Percentiles rank a stretch among this genome's conserved stretches.
These are phyloP conservation scores for Podargus strigoides DNA, from an alignment of 2,797 vertebrate species.

Conservation along the genomic window DNA sequence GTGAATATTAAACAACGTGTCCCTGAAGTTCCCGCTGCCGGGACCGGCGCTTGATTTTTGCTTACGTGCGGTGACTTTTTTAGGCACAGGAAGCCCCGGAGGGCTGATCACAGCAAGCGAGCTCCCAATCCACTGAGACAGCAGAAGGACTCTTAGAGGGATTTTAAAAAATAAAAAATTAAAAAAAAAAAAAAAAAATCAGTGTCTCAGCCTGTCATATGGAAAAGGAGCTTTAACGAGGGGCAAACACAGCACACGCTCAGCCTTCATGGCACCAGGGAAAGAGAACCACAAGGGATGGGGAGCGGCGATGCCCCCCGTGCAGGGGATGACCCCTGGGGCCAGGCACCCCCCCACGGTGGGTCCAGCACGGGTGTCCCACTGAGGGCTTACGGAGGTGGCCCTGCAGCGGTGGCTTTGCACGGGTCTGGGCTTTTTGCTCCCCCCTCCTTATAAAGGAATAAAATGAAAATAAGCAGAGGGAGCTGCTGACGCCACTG, in stretches of 20 bases:
- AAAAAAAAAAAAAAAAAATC: background rate
- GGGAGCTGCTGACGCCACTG: background rate
- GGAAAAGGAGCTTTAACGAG: constrained; percentile 31
- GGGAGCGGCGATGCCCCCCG: background rate
- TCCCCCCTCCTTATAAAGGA: background rate
- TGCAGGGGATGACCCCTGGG: background rate
- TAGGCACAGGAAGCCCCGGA: constrained; percentile 65
- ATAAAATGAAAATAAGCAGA: background rate
- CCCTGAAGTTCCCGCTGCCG: constrained; percentile 40
- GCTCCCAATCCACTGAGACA: constrained; percentile 70
- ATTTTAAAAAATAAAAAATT: background rate
- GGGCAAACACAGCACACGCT: background rate
- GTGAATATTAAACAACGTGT: constrained; percentile 52
- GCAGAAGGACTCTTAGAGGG: constrained; percentile 66
- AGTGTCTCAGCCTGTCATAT: constrained; percentile 28
- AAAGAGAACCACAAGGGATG: background rate
- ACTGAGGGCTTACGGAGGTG: background rate
- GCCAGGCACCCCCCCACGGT: background rate
- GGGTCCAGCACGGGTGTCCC: background rate
- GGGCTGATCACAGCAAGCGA: constrained; percentile 64
- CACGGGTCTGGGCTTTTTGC: background rate
- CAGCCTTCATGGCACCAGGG: background rate
- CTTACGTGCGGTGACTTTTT: constrained; percentile 68
- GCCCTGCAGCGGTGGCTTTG: background rate
- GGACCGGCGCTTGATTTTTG: constrained; percentile 50